A percentile compares a stretch with the other conserved stretches of the same genome.
Conservation (phyloP, 2,888 invertebrate species). For the Acheta domesticus region DNA sequence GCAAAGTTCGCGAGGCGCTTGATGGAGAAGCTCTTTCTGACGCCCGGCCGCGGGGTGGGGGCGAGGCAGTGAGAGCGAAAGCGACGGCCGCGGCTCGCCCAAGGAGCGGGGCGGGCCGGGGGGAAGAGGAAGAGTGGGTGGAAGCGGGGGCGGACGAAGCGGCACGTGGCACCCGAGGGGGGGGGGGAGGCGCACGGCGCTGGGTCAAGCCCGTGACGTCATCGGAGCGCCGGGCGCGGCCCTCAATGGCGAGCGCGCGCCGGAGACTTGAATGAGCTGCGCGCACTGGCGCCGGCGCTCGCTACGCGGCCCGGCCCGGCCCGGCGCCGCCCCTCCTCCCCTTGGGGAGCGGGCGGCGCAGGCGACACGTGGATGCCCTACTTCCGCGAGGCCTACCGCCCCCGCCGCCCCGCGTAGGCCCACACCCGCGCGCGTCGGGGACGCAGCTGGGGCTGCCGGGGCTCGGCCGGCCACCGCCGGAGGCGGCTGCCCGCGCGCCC, state of each 20-base stretch:
- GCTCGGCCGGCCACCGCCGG: background rate
- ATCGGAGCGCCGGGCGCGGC: background rate
- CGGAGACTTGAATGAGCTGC: conserved; percentile 1
- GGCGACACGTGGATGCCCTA: conserved; percentile 4
- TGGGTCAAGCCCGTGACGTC: no score
- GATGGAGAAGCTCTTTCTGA: no score
- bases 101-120: background rate
- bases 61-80: background rate
- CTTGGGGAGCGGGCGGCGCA: background rate
- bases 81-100: background rate
- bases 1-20: no score
- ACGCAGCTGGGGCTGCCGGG: background rate
- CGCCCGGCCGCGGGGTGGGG: background rate
- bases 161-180: no score
- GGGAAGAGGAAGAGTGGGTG: no score
- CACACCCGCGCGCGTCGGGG: background rate
- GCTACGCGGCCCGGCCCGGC: background rate
- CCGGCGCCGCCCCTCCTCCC: background rate
- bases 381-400: background rate
- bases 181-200: no score
- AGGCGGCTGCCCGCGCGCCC: background rate
- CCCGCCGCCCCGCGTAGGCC: background rate
- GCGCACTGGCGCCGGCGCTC: background rate
- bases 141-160: no score
- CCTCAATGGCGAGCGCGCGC: background rate